Base-by-base conservation (phyloP, 2,888 invertebrate genomes). In the Liodrosophila aerea region DNA sequence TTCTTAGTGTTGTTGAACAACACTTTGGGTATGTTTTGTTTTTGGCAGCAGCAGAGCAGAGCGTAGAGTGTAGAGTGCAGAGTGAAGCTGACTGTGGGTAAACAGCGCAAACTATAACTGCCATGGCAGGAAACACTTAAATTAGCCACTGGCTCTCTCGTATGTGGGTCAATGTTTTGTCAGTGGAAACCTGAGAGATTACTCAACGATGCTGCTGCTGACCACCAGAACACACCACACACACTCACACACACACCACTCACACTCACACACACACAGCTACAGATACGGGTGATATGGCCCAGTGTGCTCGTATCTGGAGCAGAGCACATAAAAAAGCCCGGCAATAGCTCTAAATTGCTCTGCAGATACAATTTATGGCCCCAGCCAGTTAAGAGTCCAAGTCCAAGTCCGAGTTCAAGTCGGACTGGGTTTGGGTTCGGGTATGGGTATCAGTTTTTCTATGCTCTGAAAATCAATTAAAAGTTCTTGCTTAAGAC, bases 61-160 rank as follows among this genome's bases (percentile, higher is more conserved):
- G n/a, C n/a, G n/a, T n/a, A n/a, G n/a, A n/a, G n/a, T n/a, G n/a
- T n/a, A n/a, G 64, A 82, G 80, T 78, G 77, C 77, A 74, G 77
- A 51, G 37, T n/a, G n/a, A n/a, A n/a, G n/a, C n/a, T n/a, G n/a
- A 36, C 29, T 53, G 53, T 81, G 22, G 22, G 77, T 77, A 81
- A 81, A 77, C 80, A 78, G 80, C 76, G 80, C 78, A 85, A 85
- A 78, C 85, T 85, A 85, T 85, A 78, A 82, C 72, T 84, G 66
- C 75, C 74, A 59, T 80, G 77, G 68, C 78, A 85, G 85, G 78
- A 78, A 78, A 78, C 78, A 80, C 78, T 80, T 85, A 85, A 80
- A 80, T 80, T 80, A 80, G 85, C 78, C 83, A 73, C 76, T 64
- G 47, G 52, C 46, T 59, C 66, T 18, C 27, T 33, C 16, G 22